Evolutionary conservation across 2,888 invertebrate species (phyloP), one percentile per base, ranked within the genome.

Genomic region (Diarsia rubi): DNA sequence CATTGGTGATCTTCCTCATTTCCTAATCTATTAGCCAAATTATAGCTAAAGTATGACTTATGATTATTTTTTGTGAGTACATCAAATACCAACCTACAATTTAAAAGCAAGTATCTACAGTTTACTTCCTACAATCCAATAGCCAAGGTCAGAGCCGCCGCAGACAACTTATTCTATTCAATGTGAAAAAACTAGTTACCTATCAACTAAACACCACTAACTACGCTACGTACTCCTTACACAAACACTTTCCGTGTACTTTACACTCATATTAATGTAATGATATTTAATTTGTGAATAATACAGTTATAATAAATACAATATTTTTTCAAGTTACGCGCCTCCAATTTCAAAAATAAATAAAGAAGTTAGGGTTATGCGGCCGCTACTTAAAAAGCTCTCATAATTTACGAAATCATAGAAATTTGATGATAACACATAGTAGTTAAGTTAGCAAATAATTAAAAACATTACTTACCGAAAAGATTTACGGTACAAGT

Each of bases 401-500:
- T 84, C 78, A 76, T 73, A 86, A 80, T 81, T 74, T 60, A 47
- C 16, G 21, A 60, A 37, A 66, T 65, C 3, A 49, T 52, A 16
- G 42, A 66, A 68, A 80, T 81, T 59, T 68, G 37, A 81, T 47
- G 49, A 31, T 73, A 62, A 47, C 45, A 83, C 62, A 63, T 71
- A 47, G 68, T 68, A 77, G 60, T 60, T 67, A 69, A 75, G 59
- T 62, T 77, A 72, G 42, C 57, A 82, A 79, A 84, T 82, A 78
- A 80, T 82, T 67, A 65, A 79, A 87, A 84, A 62, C 75, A 82
- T 84, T 86, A 97, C 98, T 97, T 97, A 99, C 99, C 99, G 97
- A 99, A 99, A 96, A 99, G 97, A 97, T 99, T 99, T 95, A 99
- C 98, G 93, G 99, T 99, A 97, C 99, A 99, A 95, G 99, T 99